Evolutionary conservation across 2,113 vertebrate species (phyloP).

Genomic region (Tragelaphus imberbis): DNA sequence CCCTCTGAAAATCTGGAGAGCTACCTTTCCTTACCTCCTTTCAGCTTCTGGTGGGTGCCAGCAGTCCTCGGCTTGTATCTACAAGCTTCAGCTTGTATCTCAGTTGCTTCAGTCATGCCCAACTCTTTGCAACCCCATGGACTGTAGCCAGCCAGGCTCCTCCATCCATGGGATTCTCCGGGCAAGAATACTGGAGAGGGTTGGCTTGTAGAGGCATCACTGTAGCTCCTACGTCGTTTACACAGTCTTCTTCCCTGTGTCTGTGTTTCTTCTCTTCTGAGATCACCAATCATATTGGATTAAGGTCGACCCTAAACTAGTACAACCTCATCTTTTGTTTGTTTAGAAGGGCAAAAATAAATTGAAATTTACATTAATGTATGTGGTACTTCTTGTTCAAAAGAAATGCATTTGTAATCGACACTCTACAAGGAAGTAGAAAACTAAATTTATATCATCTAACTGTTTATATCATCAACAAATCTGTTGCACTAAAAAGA

Average conservation of each 20-base stretch:
- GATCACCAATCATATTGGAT: neutral
- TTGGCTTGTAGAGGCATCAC: accelerated
- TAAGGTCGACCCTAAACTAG: neutral
- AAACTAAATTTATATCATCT: neutral
- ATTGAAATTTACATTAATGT: neutral
- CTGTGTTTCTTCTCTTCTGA: neutral
- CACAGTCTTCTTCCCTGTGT: accelerated
- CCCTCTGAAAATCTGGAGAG: neutral
- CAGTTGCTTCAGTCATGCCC: neutral
- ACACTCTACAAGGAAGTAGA: neutral
- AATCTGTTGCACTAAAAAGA: neutral
- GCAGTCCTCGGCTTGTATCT: neutral
- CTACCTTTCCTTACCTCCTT: neutral
- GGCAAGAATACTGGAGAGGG: neutral
- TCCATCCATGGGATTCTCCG: accelerated
- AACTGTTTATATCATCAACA: neutral
- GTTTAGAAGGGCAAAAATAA: neutral
- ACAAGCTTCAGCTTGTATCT: neutral
- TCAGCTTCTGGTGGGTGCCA: neutral
- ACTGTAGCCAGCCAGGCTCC: neutral
- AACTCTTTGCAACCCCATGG: neutral
- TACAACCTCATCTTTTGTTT: neutral
- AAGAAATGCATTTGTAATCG: neutral
- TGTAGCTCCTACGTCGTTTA: accelerated
- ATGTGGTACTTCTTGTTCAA: neutral